Percentiles rank a stretch among this genome's conserved stretches.
These are phyloP conservation scores for Trichogramma pretiosum DNA, from an alignment of 1,140 invertebrate genomes.

Conservation along the genomic window DNA sequence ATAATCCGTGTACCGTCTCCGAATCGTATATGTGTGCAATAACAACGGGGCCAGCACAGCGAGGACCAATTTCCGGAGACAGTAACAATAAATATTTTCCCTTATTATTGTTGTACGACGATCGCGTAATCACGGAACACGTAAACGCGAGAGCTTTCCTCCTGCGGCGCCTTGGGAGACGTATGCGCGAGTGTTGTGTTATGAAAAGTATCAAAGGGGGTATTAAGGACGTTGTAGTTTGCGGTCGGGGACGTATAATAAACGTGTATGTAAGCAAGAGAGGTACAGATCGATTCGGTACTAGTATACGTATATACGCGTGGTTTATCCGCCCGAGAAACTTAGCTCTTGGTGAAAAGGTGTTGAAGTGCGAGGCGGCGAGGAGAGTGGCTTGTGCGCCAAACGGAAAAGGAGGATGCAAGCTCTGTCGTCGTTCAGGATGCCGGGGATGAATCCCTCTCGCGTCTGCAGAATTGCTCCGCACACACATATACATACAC, in stretches of 20 bases:
- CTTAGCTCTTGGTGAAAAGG: no score
- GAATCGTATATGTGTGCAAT: no score
- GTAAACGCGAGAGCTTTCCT: background rate
- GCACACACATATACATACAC: no score
- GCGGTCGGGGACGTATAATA: slow-evolving; percentile 3
- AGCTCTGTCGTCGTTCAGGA: slow-evolving; percentile 33
- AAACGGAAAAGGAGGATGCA: slow-evolving; percentile 14
- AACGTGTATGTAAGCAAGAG: background rate
- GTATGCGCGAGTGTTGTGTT: no score
- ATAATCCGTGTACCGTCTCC: no score
- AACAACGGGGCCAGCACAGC: no score
- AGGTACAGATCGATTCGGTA: background rate
- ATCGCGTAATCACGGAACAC: background rate
- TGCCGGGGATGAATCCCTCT: slow-evolving; percentile 27
- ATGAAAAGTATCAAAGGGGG: no score
- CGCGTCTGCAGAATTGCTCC: slow-evolving; percentile 24
- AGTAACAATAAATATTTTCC: slow-evolving; percentile 5
- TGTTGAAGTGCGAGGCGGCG: slow-evolving; percentile 22
- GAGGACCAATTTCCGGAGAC: no score
- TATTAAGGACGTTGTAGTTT: no score
- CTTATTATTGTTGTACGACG: background rate
- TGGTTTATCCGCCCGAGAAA: no score
- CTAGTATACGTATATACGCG: no score
- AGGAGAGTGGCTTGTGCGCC: slow-evolving; percentile 5
- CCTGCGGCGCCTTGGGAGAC: background rate